Evolutionary conservation across 2,888 invertebrate genomes (phyloP).

Genomic region (Aleiodes testaceus): DNA sequence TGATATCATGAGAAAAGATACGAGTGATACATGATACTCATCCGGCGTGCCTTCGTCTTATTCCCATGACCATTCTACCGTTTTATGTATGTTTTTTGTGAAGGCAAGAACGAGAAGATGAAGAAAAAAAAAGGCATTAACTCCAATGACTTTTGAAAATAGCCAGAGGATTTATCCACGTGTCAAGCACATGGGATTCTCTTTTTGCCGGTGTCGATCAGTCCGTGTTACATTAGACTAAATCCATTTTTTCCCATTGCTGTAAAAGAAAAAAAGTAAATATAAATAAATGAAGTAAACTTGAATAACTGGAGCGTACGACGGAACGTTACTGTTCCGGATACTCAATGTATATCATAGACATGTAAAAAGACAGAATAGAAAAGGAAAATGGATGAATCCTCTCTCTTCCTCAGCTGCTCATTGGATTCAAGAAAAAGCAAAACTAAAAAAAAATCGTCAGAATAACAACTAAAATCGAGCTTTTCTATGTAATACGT

Average conservation of each 20-base stretch:
- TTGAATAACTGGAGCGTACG: conserved; percentile 42
- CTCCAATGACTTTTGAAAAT: background rate
- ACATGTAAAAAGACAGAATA: conserved; percentile 34
- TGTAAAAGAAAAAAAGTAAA: background rate
- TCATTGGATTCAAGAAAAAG: conserved; percentile 8
- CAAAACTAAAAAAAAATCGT: background rate
- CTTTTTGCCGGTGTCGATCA: too few relatives aligned
- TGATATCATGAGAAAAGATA: conserved; percentile 31
- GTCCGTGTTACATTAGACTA: too few relatives aligned
- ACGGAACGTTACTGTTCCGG: conserved; percentile 42
- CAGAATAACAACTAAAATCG: conserved; percentile 20
- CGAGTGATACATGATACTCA: conserved; percentile 17
- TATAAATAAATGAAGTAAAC: conserved; percentile 14
- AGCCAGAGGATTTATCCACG: background rate
- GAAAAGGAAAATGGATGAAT: conserved; percentile 25
- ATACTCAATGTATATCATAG: conserved; percentile 30
- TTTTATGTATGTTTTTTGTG: background rate
- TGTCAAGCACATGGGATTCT: too few relatives aligned
- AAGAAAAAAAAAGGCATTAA: background rate
- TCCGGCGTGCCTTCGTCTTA: conserved; percentile 21
- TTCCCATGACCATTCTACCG: conserved; percentile 23
- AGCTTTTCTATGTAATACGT: conserved; percentile 3
- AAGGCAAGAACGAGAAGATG: background rate
- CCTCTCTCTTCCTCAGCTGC: background rate
- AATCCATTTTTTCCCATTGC: too few relatives aligned